phyloP scores from a whole-genome alignment of 2,113 vertebrate species.

The Syngnathus typhle region DNA sequence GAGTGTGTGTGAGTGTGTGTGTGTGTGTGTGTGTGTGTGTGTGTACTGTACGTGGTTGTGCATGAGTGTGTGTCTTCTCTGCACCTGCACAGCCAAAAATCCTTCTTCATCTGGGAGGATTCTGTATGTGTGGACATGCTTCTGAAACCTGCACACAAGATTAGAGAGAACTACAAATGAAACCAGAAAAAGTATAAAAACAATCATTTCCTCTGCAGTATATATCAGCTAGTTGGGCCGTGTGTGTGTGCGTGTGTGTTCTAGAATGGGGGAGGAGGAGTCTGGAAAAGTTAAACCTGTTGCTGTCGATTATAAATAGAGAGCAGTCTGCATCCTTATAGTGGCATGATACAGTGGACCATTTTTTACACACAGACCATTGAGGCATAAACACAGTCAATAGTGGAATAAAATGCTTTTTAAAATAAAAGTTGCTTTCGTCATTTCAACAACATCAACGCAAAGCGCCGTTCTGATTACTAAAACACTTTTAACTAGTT shows the following conservation, averaged over 20 bases:
- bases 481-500: slow-evolving; percentile 10
- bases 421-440: neutral
- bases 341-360: slow-evolving; percentile 32
- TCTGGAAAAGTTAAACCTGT: slow-evolving; percentile 51
- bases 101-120: slow-evolving; percentile 93
- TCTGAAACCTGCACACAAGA: slow-evolving; percentile 80
- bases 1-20: slow-evolving; percentile 12
- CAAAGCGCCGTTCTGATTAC: slow-evolving; percentile 6
- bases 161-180: slow-evolving; percentile 1
- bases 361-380: neutral
- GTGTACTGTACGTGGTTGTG: slow-evolving; percentile 4
- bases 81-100: slow-evolving; percentile 90
- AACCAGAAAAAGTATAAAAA: neutral
- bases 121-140: slow-evolving; percentile 94
- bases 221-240: slow-evolving; percentile 14
- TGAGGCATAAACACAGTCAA: neutral
- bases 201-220: slow-evolving; percentile 1
- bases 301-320: slow-evolving; percentile 59
- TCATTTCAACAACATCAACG: neutral
- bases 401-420: neutral
- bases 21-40: slow-evolving; percentile 8
- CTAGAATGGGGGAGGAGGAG: neutral
- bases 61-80: slow-evolving; percentile 1
- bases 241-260: neutral
- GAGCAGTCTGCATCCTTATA: slow-evolving; percentile 41